Base-by-base conservation (phyloP, 2,797 vertebrate species). In the Lagocephalus sceleratus region DNA sequence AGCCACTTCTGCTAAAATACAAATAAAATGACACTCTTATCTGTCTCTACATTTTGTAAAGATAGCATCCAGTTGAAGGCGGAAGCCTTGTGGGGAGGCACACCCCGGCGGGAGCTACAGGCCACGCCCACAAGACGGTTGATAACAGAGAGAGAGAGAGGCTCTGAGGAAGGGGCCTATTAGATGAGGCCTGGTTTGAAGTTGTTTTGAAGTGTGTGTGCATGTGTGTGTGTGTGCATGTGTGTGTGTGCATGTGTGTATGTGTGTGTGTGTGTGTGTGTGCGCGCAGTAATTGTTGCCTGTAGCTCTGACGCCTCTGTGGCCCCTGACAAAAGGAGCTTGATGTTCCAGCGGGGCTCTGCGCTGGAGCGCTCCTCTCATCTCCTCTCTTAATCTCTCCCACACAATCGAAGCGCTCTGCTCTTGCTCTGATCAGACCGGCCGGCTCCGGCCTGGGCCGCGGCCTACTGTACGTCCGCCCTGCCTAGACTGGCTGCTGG, bases 341-440 rank as follows among this genome's bases (percentile, higher is more conserved):
- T 79, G 80, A 75, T 71, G 67, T 57, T 72, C 73, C 70, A 72
- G 66, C 46, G 11, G 22, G 10, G 44, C 57, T 70, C 70, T 26
- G 47, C 15, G 47, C 65, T 67, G 57, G 52, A 2, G 60, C 53
- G 50, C 62, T 71, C 40, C 22, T 71, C 66, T 68, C 73, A 79
- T 79, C 69, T 79, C 59, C 26, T 75, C 67, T 61, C 62, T 50
- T 75, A 70, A 84, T 84, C 78, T 85, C 62, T 51, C 19, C 57
- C 63, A 69, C 68, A 62, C 66, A 68, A 64, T 71, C 75, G 60
- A 49, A 45, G 16, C 32, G 59, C 48, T 66, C 57, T 64, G 70
- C 64, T 72, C 59, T 59, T 32, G 70, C 35, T 60, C 53, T 62
- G 60, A 75, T 76, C 55, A 75, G 58, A 63, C 54, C 0, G 54